Conservation (phyloP, 2,797 vertebrate species). For the Spinibarbus caldwelli region DNA sequence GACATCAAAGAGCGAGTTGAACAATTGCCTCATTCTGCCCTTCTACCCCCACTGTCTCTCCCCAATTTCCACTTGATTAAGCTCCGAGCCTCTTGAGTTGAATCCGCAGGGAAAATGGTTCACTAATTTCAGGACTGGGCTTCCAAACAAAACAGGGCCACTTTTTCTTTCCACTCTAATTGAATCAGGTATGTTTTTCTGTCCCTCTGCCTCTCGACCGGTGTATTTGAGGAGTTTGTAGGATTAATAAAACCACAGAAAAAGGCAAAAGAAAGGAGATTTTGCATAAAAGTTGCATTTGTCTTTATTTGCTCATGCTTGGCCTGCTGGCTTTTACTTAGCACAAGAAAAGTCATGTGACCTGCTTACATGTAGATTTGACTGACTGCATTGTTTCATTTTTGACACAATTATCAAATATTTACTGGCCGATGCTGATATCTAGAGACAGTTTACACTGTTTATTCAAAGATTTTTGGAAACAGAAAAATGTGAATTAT, state of each 20-base stretch:
- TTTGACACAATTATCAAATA: background rate
- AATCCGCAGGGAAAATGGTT: constrained; percentile 79
- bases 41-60: constrained; percentile 66
- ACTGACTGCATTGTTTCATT: background rate
- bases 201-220: constrained; percentile 31
- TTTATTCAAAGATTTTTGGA: background rate
- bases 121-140: constrained; percentile 72
- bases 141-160: constrained; percentile 64
- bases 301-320: constrained; percentile 24
- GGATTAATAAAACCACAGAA: background rate
- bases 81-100: constrained; percentile 76
- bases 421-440: background rate
- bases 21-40: constrained; percentile 82
- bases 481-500: background rate
- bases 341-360: background rate
- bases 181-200: constrained; percentile 33
- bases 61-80: constrained; percentile 85
- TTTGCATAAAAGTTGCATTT: constrained; percentile 24
- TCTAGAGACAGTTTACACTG: background rate
- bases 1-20: constrained; percentile 80
- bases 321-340: constrained; percentile 1
- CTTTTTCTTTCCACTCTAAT: constrained; percentile 44
- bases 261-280: background rate
- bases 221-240: background rate
- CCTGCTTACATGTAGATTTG: background rate